A percentile compares a stretch with the other conserved stretches of the same genome.
Evolutionary conservation across 2,113 vertebrate species (phyloP).

Genomic region (Noctilio leporinus): DNA sequence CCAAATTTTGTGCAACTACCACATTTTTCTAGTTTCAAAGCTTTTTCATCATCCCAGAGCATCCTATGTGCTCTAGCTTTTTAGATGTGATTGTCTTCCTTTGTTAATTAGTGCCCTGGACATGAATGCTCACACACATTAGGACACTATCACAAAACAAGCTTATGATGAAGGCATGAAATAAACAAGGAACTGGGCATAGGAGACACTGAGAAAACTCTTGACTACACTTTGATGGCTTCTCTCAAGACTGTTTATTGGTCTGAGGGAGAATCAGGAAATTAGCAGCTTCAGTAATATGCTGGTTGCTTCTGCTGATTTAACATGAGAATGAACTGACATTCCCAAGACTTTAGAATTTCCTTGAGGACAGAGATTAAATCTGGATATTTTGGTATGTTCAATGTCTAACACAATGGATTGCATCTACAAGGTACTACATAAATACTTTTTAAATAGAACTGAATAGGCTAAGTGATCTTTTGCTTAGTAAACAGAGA

Average conservation of each 20-base stretch:
- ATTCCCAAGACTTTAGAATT: not conserved
- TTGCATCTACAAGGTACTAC: not conserved
- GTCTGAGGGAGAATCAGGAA: not conserved
- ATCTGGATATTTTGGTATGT: not conserved
- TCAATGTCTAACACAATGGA: not conserved
- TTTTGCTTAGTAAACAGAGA: not conserved
- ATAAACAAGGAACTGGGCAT: not conserved
- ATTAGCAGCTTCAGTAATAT: not conserved
- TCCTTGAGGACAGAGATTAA: slow-evolving; percentile 7
- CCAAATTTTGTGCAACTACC: not conserved
- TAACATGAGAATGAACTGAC: not conserved
- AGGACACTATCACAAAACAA: not conserved
- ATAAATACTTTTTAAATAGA: slow-evolving; percentile 32
- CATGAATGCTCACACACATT: not conserved
- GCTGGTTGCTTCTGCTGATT: not conserved
- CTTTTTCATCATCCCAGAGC: not conserved
- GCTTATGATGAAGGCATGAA: not conserved
- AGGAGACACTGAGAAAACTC: not conserved
- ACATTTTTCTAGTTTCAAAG: not conserved
- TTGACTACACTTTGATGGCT: not conserved
- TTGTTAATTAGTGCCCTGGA: not conserved
- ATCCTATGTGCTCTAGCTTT: not conserved
- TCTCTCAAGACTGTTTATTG: not conserved
- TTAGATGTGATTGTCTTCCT: not conserved
- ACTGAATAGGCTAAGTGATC: not conserved